Percentiles rank a stretch among this genome's conserved stretches.
Evolutionary conservation across 2,888 invertebrate species (phyloP).

Genomic region (Lysandra coridon): DNA sequence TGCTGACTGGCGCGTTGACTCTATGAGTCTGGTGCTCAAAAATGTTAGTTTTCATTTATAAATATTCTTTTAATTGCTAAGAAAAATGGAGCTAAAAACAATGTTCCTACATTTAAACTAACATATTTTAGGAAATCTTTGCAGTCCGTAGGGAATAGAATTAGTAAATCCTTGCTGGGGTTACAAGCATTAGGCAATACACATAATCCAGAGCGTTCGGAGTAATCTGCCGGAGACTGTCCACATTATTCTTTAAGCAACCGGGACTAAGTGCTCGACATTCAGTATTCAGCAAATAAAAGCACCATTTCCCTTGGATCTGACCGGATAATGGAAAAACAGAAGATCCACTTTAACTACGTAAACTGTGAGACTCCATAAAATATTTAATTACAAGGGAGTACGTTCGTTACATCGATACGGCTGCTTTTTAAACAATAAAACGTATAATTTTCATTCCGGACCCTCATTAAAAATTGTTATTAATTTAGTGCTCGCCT

Average conservation of each 20-base stretch:
- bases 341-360: slow-evolving; percentile 53
- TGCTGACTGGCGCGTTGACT: background rate
- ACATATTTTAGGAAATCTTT: background rate
- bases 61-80: too few relatives aligned
- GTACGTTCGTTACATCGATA: background rate
- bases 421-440: background rate
- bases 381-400: slow-evolving; percentile 19
- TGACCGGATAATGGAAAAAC: slow-evolving; percentile 74
- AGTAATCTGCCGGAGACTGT: slow-evolving; percentile 61
- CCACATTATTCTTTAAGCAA: slow-evolving; percentile 71
- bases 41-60: too few relatives aligned
- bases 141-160: background rate
- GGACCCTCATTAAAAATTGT: background rate
- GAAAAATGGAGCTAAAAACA: too few relatives aligned
- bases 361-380: slow-evolving; percentile 44
- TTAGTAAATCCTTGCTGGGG: slow-evolving; percentile 29
- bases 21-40: too few relatives aligned
- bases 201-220: slow-evolving; percentile 34
- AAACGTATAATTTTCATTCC: background rate
- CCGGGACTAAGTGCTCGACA: slow-evolving; percentile 68
- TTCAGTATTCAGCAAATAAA: slow-evolving; percentile 76
- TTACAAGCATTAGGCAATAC: slow-evolving; percentile 35
- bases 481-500: background rate
- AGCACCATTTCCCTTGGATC: slow-evolving; percentile 67
- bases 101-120: too few relatives aligned